phyloP scores from a whole-genome alignment of 2,113 vertebrate species.

The Ellobius talpinus region DNA sequence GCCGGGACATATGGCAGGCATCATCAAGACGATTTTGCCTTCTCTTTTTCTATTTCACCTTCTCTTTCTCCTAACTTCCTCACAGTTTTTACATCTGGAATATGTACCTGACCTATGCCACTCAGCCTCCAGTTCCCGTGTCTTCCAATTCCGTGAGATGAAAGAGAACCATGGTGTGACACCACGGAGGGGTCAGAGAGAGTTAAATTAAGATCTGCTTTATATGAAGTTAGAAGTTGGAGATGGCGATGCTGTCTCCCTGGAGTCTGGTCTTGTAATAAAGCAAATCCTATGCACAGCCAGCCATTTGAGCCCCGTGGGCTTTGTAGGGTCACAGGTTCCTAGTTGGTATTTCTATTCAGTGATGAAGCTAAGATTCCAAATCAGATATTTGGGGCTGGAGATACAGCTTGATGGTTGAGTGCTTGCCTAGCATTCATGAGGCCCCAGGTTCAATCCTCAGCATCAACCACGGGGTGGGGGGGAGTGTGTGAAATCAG shows the following conservation, averaged over 20 bases:
- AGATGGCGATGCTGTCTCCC: background rate
- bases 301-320: background rate
- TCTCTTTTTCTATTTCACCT: background rate
- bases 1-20: background rate
- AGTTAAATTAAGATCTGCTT: background rate
- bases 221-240: background rate
- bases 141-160: background rate
- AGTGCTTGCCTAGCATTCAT: background rate
- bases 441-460: background rate
- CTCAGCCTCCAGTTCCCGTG: background rate
- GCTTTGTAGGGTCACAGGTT: background rate
- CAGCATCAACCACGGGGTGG: background rate
- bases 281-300: background rate
- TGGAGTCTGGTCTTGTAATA: background rate
- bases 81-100: background rate
- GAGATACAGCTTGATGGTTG: background rate
- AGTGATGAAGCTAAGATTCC: background rate
- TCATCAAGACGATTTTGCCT: background rate
- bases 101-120: background rate
- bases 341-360: background rate
- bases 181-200: background rate
- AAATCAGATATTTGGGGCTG: background rate
- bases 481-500: background rate
- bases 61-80: background rate
- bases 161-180: background rate